Percentiles rank a stretch among this genome's conserved stretches.
These are phyloP conservation scores for Andrena minutula DNA, from an alignment of 2,888 invertebrate genomes.

Conservation along the genomic window DNA sequence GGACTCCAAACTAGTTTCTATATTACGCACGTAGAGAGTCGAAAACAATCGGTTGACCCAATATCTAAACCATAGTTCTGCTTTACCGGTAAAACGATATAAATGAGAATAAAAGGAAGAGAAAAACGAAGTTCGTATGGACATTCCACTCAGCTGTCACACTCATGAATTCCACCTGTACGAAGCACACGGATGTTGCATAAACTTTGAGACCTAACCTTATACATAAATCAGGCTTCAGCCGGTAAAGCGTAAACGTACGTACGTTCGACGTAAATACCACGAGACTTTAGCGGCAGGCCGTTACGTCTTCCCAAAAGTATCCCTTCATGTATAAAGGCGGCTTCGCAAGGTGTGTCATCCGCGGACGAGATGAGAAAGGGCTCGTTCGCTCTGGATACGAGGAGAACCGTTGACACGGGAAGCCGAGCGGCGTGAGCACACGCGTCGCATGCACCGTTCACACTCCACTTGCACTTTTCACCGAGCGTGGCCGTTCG, in stretches of 20 bases:
- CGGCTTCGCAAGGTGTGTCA: constrained; percentile 12
- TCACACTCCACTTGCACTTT: constrained; percentile 71
- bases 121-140: not conserved
- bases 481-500: constrained; percentile 57
- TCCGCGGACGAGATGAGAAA: constrained; percentile 17
- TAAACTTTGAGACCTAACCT: not conserved
- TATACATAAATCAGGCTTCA: constrained; percentile 8
- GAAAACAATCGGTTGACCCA: constrained; percentile 2
- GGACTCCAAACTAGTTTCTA: constrained; percentile 11
- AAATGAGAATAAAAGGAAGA: not conserved
- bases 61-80: too few relatives aligned
- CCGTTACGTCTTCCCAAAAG: constrained; percentile 45
- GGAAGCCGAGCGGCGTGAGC: constrained; percentile 38
- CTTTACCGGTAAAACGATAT: too few relatives aligned
- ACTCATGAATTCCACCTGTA: not conserved
- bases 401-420: constrained; percentile 49
- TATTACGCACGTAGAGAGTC: constrained; percentile 1
- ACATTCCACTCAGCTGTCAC: constrained; percentile 1
- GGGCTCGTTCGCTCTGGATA: not conserved
- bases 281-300: constrained; percentile 2
- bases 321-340: constrained; percentile 2
- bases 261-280: constrained; percentile 50
- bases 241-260: constrained; percentile 23
- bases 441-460: constrained; percentile 60
- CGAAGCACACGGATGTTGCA: not conserved